phyloP scores from a whole-genome alignment of 2,113 vertebrate species.

The Thamnaconus septentrionalis region DNA sequence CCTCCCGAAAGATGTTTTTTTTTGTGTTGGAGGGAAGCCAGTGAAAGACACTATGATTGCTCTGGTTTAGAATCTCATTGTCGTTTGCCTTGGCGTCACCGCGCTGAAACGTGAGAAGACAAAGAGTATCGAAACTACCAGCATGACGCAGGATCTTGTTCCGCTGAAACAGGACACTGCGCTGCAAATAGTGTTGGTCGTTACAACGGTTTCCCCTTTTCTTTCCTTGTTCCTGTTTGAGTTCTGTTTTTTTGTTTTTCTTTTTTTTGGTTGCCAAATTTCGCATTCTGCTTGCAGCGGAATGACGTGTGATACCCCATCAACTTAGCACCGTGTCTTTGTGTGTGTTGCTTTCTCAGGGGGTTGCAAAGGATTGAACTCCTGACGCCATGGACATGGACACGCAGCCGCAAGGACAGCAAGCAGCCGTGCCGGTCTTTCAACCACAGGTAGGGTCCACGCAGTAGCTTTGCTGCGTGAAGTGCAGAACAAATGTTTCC shows the following conservation, averaged over 20 bases:
- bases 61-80: slow-evolving; percentile 26
- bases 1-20: no score
- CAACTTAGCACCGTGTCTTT: not conserved
- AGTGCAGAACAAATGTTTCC: no score
- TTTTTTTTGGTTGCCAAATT: not conserved
- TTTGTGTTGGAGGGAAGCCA: slow-evolving; percentile 26
- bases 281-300: no score
- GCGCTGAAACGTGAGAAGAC: slow-evolving; percentile 52
- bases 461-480: not conserved
- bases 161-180: slow-evolving; percentile 43
- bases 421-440: slow-evolving; percentile 83
- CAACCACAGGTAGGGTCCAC: slow-evolving; percentile 85
- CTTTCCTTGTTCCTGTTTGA: not conserved
- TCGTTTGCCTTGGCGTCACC: not conserved
- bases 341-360: slow-evolving; percentile 62
- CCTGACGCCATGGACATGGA: slow-evolving; percentile 91
- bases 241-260: not conserved
- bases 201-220: no score
- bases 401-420: slow-evolving; percentile 88
- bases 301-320: not conserved
- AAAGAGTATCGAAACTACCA: slow-evolving; percentile 51
- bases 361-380: slow-evolving; percentile 69
- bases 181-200: slow-evolving; percentile 5
- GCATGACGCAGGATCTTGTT: slow-evolving; percentile 44
- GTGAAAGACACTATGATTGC: slow-evolving; percentile 17